Evolutionary conservation across 2,888 invertebrate species (phyloP), one percentile per base, ranked within the genome.

Genomic region (Trypoxylon attenuatum): DNA sequence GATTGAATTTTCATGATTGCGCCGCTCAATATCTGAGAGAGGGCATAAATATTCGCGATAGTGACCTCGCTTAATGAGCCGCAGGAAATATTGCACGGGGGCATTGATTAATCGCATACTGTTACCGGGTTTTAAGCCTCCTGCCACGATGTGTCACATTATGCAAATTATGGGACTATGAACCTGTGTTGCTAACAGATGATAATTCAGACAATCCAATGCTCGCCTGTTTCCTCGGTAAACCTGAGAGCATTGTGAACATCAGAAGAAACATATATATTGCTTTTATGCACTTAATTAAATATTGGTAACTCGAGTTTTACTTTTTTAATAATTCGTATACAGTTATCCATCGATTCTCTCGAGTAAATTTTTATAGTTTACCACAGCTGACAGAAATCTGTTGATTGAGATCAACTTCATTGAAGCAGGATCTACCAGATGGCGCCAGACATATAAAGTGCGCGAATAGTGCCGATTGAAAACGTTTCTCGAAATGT

Each of bases 391-490:
- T n/a, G n/a, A n/a, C n/a, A n/a, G n/a, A 8, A 2, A 10, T 8
- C 5, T 23, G 23, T n/a, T 4, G 38, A 10, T 33, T n/a, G 2
- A 8, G n/a, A 3, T 5, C 8, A 10, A 16, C 8, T 27, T 29
- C 18, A 6, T 22, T 54, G 4, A 5, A 8, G 0, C 13, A 16
- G n/a, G 0, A 6, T 5, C 18, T 25, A 10, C 5, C n/a, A 64
- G 64, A 51, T 64, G 55, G 54, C 62, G 55, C 50, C 33, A 51
- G 5, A 5, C 15, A 29, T 16, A 38, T 18, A 23, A 25, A 39
- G 2, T 16, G 29, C 10, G 19, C 8, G 13, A 49, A 53, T n/a
- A n/a, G n/a, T n/a, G n/a, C n/a, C n/a, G n/a, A 4, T 3, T 4
- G 18, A 41, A 18, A 16, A 4, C 15, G 6, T 18, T 41, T 41